Conservation (phyloP, 92 coral and sea anemone species). For the Epizoanthus illoricatus region DNA sequence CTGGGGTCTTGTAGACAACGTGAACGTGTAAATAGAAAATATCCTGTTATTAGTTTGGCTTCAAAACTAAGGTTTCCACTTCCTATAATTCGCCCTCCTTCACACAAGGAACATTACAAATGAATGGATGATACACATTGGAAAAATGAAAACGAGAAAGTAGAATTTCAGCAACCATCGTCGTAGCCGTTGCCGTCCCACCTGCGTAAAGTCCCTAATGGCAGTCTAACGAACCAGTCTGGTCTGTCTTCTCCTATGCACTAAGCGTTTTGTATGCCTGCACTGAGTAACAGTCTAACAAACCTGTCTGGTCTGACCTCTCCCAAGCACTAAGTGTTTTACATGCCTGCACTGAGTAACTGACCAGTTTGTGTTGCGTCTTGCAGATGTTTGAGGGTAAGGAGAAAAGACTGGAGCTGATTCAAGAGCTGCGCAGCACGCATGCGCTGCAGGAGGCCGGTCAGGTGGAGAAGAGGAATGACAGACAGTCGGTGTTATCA, state of each 20-base stretch:
- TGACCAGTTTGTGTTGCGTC: not conserved
- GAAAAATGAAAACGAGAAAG: too few relatives aligned
- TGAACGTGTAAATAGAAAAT: too few relatives aligned
- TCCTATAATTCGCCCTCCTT: too few relatives aligned
- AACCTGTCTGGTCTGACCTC: not conserved
- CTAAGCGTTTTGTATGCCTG: not conserved
- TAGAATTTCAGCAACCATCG: too few relatives aligned
- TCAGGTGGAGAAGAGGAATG: slow-evolving; percentile 83
- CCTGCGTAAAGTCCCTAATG: too few relatives aligned
- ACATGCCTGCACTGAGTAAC: not conserved
- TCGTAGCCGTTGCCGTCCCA: too few relatives aligned
- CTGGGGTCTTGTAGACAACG: too few relatives aligned
- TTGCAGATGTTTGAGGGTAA: slow-evolving; percentile 98
- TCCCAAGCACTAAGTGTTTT: not conserved
- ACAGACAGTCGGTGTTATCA: slow-evolving; percentile 87
- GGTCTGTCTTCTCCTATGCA: not conserved
- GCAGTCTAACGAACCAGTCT: too few relatives aligned
- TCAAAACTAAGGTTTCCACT: too few relatives aligned
- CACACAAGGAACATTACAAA: too few relatives aligned
- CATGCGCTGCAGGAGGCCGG: slow-evolving; percentile 97
- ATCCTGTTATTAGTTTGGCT: too few relatives aligned
- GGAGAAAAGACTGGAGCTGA: slow-evolving; percentile 91
- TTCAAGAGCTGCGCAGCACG: slow-evolving; percentile 94
- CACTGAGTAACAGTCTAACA: not conserved
- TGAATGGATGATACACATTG: too few relatives aligned